These are phyloP conservation scores for Mizuhopecten yessoensis DNA, from an alignment of 1,140 invertebrate species.

Conservation along the genomic window DNA sequence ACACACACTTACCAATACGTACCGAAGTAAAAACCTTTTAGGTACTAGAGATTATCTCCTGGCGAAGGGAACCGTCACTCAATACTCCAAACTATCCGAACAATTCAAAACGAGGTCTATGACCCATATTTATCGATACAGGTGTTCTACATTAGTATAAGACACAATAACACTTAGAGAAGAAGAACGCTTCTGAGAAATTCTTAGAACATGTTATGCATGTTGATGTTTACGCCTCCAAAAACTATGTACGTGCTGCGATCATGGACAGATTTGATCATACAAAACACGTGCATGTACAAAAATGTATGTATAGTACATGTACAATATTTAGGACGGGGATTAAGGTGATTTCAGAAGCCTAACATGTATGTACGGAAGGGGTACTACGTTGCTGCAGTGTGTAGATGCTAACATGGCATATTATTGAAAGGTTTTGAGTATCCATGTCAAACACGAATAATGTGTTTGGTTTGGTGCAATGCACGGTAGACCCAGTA, in stretches of 20 bases:
- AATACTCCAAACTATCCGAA: constrained; percentile 12
- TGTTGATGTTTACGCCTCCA: neutral
- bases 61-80: neutral
- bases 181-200: neutral
- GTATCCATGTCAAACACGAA: too few species aligned
- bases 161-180: neutral
- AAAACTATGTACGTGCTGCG: neutral
- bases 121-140: neutral
- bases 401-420: too few species aligned
- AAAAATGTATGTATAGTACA: too few species aligned
- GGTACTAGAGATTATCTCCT: neutral
- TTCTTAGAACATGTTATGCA: neutral
- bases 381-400: too few species aligned
- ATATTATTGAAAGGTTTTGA: too few species aligned
- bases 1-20: neutral
- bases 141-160: neutral
- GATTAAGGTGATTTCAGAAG: too few species aligned
- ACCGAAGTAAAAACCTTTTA: neutral
- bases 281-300: neutral
- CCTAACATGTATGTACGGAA: too few species aligned
- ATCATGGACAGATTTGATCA: neutral
- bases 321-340: too few species aligned
- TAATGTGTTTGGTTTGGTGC: too few species aligned
- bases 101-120: constrained; percentile 12
- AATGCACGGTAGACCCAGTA: too few species aligned